These are phyloP conservation scores for Strix aluco DNA, from an alignment of 2,113 vertebrate genomes.

Conservation along the genomic window DNA sequence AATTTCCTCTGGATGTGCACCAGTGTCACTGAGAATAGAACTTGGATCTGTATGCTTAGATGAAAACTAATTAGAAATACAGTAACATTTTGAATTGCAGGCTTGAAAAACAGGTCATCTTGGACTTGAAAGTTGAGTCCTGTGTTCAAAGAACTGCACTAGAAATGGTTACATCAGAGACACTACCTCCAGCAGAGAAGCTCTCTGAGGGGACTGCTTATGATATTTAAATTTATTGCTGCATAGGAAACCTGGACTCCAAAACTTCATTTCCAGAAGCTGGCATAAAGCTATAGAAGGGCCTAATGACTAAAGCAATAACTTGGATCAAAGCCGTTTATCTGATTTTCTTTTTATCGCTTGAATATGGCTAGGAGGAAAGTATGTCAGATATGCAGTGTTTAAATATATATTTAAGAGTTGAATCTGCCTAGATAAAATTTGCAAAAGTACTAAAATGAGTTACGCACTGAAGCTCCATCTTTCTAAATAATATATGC, in stretches of 20 bases:
- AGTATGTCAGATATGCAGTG: not conserved
- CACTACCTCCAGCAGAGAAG: not conserved
- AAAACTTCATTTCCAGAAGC: not conserved
- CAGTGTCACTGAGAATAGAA: not conserved
- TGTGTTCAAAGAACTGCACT: not conserved
- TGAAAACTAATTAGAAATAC: slow-evolving; percentile 7
- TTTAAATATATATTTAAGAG: not conserved
- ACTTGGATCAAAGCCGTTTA: slow-evolving; percentile 19
- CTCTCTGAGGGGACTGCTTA: not conserved
- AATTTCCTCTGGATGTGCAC: slow-evolving; percentile 24
- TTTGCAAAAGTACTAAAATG: not conserved
- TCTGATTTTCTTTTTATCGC: slow-evolving; percentile 23
- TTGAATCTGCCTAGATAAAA: not conserved
- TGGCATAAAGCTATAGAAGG: not conserved
- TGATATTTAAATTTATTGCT: not conserved
- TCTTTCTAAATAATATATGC: not conserved
- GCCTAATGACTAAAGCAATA: slow-evolving; percentile 18
- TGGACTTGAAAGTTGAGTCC: not conserved
- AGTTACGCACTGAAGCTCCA: not conserved
- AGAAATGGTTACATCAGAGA: not conserved
- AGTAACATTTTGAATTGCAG: not conserved
- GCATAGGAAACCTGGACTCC: not conserved
- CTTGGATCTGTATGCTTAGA: not conserved
- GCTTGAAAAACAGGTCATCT: not conserved
- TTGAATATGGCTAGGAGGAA: not conserved